Base-by-base conservation (phyloP, 2,888 invertebrate species). In the Spisula solida region DNA sequence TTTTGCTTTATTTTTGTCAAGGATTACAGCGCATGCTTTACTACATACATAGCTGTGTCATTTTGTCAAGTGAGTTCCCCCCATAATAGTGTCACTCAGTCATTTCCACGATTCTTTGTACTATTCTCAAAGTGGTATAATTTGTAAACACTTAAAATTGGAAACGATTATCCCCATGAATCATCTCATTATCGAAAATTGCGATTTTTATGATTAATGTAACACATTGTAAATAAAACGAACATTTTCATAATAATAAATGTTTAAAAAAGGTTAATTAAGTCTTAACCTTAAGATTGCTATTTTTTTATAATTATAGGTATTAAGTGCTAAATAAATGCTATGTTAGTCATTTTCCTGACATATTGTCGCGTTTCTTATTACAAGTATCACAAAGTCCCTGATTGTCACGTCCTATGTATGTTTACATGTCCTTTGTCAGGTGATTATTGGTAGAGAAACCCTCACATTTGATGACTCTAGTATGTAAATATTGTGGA, bases 331-430 rank as follows among this genome's bases (percentile, higher is more conserved):
- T 55, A 51, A 51, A 78, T 79, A 78, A 85, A 78, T 84, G 55
- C 75, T 55, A n/a, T 29, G 85, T 79, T 85, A 85, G 85, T 85
- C 85, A 85, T 79, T 85, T 85, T 70, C n/a, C 41, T 85, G 84
- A 51, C 75, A 84, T 79, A 56, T 79, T 55, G 29, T 31, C 75
- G 41, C 16, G 25, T 20, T n/a, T 79, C 55, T 85, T 79, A 79
- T 85, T 79, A 85, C n/a, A 16, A 51, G 25, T 20, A 0, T 79
- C 79, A n/a, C 29, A 20, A 20, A 20, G 29, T 5, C 31, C 34
- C 75, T 75, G 48, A 34, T 51, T 84, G 48, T 78, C 47, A 55
- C 48, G 75, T n/a, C n/a, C n/a, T n/a, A 20, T 14, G 20, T 29
- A 34, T 84, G 31, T 84, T 84, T 84, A 84, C 84, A 41, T 51